phyloP scores from a whole-genome alignment of 1,140 invertebrate species.

The Matsumurasca onukii region DNA sequence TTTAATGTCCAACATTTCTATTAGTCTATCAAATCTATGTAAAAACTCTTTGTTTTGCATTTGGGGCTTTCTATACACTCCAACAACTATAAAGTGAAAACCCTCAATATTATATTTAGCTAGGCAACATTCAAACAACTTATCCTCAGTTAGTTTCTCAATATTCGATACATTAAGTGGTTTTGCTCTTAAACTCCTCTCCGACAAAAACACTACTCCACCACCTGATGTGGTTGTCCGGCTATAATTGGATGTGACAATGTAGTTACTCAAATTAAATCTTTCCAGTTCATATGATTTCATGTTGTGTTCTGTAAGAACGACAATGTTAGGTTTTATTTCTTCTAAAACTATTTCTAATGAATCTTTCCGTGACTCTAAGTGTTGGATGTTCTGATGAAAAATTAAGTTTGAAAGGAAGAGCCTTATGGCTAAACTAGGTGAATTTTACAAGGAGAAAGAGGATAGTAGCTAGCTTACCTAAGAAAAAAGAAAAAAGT shows the following conservation, averaged over 20 bases:
- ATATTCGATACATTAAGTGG: neutral
- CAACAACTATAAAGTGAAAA: neutral
- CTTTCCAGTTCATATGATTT: neutral
- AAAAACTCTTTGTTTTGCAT: neutral
- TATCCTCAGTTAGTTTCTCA: too few species aligned
- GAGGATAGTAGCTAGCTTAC: too few species aligned
- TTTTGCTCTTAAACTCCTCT: neutral
- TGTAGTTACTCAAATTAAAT: slow-evolving; percentile 3
- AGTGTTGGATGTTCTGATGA: slow-evolving; percentile 6
- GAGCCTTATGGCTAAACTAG: too few species aligned
- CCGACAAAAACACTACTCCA: neutral
- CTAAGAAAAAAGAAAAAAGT: too few species aligned
- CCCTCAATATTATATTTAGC: neutral
- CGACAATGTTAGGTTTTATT: slow-evolving; percentile 2
- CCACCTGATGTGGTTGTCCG: neutral
- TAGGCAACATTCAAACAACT: slow-evolving; percentile 1
- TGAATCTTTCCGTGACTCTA: neutral
- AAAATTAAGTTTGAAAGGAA: too few species aligned
- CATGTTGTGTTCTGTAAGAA: neutral
- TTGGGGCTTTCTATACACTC: neutral
- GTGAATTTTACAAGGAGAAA: too few species aligned
- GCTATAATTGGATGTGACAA: neutral
- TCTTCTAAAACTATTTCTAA: neutral
- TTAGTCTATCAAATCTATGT: neutral
- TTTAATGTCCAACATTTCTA: neutral